phyloP scores from a whole-genome alignment of 1,140 invertebrate species.

The Thaumetopoea pityocampa region DNA sequence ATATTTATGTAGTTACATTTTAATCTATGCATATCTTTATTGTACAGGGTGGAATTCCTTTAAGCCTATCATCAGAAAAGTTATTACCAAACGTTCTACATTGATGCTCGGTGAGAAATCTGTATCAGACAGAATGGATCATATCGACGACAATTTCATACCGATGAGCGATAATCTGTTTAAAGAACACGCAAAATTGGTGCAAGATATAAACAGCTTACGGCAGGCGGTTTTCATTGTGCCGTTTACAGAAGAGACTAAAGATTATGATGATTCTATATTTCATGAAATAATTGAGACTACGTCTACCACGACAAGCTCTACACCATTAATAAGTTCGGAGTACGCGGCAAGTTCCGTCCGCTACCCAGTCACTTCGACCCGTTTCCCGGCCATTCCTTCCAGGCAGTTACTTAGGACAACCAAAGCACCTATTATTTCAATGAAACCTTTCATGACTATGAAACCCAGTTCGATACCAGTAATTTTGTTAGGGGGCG shows the following conservation, averaged over 20 bases:
- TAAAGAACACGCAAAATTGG: slow-evolving; percentile 63
- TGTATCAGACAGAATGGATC: slow-evolving; percentile 4
- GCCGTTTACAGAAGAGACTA: slow-evolving; percentile 38
- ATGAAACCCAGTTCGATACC: slow-evolving; percentile 33
- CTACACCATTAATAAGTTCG: background rate
- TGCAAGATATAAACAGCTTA: slow-evolving; percentile 62
- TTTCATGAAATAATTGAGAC: slow-evolving; percentile 60
- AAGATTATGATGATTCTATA: slow-evolving; percentile 62
- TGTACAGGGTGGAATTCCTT: slow-evolving; percentile 19
- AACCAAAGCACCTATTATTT: slow-evolving; percentile 17
- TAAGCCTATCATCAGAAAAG: background rate
- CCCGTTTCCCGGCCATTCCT: too few relatives aligned
- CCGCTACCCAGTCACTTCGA: too few relatives aligned
- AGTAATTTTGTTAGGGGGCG: slow-evolving; percentile 46
- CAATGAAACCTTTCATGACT: slow-evolving; percentile 20
- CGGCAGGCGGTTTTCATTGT: slow-evolving; percentile 47
- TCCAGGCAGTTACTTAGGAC: slow-evolving; percentile 11
- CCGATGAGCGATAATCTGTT: slow-evolving; percentile 16
- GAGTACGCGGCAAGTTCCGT: too few relatives aligned
- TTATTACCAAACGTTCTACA: slow-evolving; percentile 10
- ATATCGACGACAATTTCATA: slow-evolving; percentile 11
- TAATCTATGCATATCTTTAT: too few relatives aligned
- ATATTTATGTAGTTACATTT: too few relatives aligned
- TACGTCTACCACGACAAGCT: slow-evolving; percentile 28
- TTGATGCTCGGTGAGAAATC: background rate